Base-by-base conservation (phyloP, 2,797 vertebrate species). In the Perodicticus potto region DNA sequence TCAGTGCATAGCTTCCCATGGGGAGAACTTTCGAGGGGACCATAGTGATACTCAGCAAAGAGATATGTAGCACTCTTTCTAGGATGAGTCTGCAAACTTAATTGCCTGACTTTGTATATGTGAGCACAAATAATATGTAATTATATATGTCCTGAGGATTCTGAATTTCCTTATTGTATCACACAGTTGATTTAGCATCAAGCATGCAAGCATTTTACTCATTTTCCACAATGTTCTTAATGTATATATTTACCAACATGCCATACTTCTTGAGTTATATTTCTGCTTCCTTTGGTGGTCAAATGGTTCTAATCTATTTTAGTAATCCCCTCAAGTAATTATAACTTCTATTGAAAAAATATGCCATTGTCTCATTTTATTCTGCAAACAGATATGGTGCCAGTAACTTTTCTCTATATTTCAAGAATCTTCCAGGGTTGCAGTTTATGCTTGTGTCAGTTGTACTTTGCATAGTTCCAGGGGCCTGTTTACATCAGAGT, bases 221-320 rank as follows among this genome's bases (percentile, higher is more conserved):
- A 5, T 83, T 82, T 90, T 57, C 12, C 13, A 73, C 17, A 86
- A 25, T 0, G 16, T 40, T 70, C 23, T 78, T 95, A 14, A 49
- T 74, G 25, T 53, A 32, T 57, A 16, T 59, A 65, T 49, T 59
- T 74, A 57, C 16, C 20, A 70, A 34, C 25, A 61, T 87, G 34
- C 32, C 72, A 65, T 34, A 70, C 22, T 90, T 80, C n/a, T 80
- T 94, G 69, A 94, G 67, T 61, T 80, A 69, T 78, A 67, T 84
- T 91, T 81, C n/a, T 91, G 10, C 78, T 95, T 72, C 55, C 22
- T 49, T 78, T 74, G 34, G 49, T 25, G 81, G 25, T 63, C 49
- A 78, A n/a, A 55, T 55, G 8, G 81, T 84, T 82, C 34, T 76
- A 78, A 67, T 37, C 1, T 29, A 5, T 74, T 32, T 88, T 53